Conservation (phyloP, 2,888 invertebrate species). For the Euzophera pinguis region DNA sequence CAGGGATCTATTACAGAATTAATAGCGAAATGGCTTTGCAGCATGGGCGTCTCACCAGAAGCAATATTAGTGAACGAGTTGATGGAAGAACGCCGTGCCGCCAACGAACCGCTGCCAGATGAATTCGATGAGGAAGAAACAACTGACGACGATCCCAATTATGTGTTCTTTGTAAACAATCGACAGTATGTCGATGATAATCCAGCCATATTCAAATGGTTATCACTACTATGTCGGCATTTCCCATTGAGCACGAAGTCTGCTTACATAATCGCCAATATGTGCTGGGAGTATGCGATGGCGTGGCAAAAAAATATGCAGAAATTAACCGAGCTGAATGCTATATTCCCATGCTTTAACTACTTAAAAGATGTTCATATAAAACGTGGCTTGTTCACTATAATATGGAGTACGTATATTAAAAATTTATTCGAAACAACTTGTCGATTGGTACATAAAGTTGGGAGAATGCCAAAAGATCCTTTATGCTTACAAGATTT, state of each 20-base stretch:
- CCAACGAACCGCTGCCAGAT: constrained; percentile 27
- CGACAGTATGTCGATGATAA: constrained; percentile 57
- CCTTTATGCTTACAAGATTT: constrained; percentile 88
- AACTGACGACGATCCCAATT: constrained; percentile 36
- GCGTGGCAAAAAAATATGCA: constrained; percentile 90
- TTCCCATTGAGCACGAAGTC: constrained; percentile 93
- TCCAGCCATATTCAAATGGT: constrained; percentile 79
- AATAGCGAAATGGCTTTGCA: constrained; percentile 91
- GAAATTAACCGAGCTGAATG: constrained; percentile 82
- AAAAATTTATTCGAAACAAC: constrained; percentile 88
- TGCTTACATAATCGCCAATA: constrained; percentile 89
- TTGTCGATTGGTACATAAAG: constrained; percentile 88
- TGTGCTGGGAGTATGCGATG: constrained; percentile 95
- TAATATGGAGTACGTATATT: constrained; percentile 95
- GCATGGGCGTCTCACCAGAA: constrained; percentile 84
- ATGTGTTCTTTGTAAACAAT: constrained; percentile 56
- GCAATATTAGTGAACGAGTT: constrained; percentile 78
- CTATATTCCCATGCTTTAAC: constrained; percentile 85
- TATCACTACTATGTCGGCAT: constrained; percentile 84
- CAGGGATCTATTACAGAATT: constrained; percentile 93
- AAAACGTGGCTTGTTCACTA: constrained; percentile 88
- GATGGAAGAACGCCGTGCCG: constrained; percentile 40
- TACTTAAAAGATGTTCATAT: constrained; percentile 83
- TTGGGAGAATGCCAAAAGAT: constrained; percentile 92
- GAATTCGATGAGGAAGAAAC: constrained; percentile 30